Percentiles rank a stretch among this genome's conserved stretches.
phyloP scores from a whole-genome alignment of 30 jellyfish, hydroid and myxozoan genomes.

The Turritopsis rubra region DNA sequence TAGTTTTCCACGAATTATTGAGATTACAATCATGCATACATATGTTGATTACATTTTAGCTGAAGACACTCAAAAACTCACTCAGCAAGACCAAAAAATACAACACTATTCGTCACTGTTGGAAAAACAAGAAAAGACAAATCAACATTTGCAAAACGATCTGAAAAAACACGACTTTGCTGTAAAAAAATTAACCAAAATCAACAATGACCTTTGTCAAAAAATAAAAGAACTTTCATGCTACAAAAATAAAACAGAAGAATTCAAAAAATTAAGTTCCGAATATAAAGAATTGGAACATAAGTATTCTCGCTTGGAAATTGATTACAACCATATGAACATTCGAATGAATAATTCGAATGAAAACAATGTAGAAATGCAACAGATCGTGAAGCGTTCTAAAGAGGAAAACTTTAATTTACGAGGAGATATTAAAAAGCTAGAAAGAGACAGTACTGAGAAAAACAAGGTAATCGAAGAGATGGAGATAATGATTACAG shows the following conservation, averaged over 20 bases:
- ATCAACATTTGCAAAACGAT: slow-evolving; percentile 2
- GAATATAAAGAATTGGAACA: not conserved
- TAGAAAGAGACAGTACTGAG: not conserved
- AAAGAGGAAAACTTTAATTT: not conserved
- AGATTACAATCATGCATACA: not conserved
- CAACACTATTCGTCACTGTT: not conserved
- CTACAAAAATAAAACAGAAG: not conserved
- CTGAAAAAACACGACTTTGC: slow-evolving; percentile 13
- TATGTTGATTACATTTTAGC: slow-evolving; percentile 9
- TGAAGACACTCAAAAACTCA: slow-evolving; percentile 28
- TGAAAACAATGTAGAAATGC: not conserved
- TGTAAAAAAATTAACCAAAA: slow-evolving; percentile 7
- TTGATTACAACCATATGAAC: not conserved
- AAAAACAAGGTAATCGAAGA: slow-evolving; percentile 4
- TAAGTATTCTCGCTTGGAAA: not conserved
- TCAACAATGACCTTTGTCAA: not conserved
- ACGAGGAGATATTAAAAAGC: not conserved
- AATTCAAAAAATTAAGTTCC: not conserved
- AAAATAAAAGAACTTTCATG: slow-evolving; percentile 2
- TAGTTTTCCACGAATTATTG: not conserved
- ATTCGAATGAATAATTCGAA: not conserved
- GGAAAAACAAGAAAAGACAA: not conserved
- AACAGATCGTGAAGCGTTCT: not conserved
- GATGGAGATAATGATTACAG: not conserved
- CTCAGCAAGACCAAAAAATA: slow-evolving; percentile 25